phyloP scores from a whole-genome alignment of 1,140 invertebrate species.

The Triops cancriformis region DNA sequence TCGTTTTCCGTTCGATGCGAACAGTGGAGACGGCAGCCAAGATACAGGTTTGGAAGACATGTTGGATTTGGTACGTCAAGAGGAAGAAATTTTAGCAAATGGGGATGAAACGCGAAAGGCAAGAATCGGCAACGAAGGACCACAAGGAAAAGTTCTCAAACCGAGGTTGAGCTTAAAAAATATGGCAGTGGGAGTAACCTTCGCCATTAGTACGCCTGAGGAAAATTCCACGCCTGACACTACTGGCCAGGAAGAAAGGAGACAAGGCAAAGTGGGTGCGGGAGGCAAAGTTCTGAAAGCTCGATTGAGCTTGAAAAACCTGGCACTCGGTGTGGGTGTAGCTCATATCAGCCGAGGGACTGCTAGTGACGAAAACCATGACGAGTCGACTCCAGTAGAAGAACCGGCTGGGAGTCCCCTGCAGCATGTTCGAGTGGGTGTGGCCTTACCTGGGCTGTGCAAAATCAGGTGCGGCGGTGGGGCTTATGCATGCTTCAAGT shows the following conservation, averaged over 20 bases:
- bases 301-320: not conserved
- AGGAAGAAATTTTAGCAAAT: not conserved
- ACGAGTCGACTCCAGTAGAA: not conserved
- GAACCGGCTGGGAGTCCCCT: not conserved
- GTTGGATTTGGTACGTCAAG: not conserved
- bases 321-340: not conserved
- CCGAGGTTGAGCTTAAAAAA: not conserved
- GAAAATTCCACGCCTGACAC: not conserved
- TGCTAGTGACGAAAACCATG: not conserved
- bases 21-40: not conserved
- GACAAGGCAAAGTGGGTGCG: not conserved
- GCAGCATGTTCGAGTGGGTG: not conserved
- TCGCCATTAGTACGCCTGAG: not conserved
- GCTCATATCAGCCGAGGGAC: not conserved
- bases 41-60: slow-evolving; percentile 2
- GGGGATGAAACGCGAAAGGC: not conserved
- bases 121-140: not conserved
- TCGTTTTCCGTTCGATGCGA: not conserved
- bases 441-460: not conserved
- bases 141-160: not conserved
- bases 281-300: not conserved
- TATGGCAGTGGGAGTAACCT: not conserved
- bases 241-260: not conserved
- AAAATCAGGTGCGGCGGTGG: slow-evolving; percentile 7
- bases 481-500: not conserved